Evolutionary conservation across 2,888 invertebrate species (phyloP), one percentile per base, ranked within the genome.

Genomic region (Caenorhabditis zanzibari): DNA sequence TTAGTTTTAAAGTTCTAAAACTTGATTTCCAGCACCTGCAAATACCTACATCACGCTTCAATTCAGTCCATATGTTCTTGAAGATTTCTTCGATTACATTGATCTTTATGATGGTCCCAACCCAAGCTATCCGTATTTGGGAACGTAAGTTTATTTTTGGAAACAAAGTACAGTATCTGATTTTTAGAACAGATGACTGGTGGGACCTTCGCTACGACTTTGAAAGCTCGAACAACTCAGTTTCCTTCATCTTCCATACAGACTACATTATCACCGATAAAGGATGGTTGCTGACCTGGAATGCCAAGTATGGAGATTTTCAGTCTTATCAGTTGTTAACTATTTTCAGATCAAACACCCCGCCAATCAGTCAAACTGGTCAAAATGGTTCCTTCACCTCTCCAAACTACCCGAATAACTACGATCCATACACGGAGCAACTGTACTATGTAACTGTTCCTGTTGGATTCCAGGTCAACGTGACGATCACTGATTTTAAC

Each of bases 61-160:
- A 94, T 98, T 98, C 93, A 97, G 97, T 0, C 97, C 98, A 93
- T 98, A 98, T 91, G 97, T 98, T 92, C 94, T 99, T 87, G 98
- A 99, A 94, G 98, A 98, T n/a, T 96, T 96, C 91, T 98, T 97
- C 93, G 98, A 99, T 93, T 96, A 96, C 84, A 95, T 98, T 38
- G 96, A 96, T 86, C 92, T 93, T 7, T 86, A 76, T 47, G 79
- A 84, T 26, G 83, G 83, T 3, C 66, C 66, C 0, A 68, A 35
- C 47, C 28, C 66, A 0, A 58, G 44, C 3, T 72, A 44, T 35
- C 66, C 66, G 6, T 76, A 26, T 19, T 47, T 81, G 32, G 81
- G 81, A 79, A 58, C 63, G 79, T 79, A n/a, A 22, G 79, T 35
- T 52, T 49, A 16, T 66, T 22, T 26, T 26, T 7, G 26, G 2